Percentiles rank a stretch among this genome's conserved stretches.
Conservation (phyloP, 2,797 vertebrate genomes). For the Enteromius trimaculatus region DNA sequence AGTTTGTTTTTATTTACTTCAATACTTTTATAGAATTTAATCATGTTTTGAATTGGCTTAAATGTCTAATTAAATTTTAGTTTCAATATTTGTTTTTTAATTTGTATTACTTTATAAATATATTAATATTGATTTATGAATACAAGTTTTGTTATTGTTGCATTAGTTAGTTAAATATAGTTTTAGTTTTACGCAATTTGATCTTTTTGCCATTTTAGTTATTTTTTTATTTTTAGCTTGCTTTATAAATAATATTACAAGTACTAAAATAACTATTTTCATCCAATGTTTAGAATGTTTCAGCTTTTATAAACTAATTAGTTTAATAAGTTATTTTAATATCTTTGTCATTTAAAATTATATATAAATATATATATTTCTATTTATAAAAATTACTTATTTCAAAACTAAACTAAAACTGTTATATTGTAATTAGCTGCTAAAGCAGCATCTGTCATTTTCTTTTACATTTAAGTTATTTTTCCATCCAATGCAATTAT, state of each 20-base stretch:
- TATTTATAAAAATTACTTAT: too few species aligned
- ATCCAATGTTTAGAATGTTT: neutral
- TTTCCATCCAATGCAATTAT: too few species aligned
- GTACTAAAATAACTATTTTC: neutral
- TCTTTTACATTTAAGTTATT: neutral
- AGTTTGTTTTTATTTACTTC: neutral
- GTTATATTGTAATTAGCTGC: neutral
- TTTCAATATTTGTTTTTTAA: neutral
- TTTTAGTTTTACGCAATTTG: neutral
- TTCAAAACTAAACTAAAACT: neutral
- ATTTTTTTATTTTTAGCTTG: neutral
- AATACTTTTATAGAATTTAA: neutral
- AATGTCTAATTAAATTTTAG: neutral
- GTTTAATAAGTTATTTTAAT: neutral
- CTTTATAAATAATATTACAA: neutral
- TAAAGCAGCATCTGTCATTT: neutral
- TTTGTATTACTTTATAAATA: neutral
- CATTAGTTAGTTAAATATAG: too few species aligned
- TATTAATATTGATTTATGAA: neutral
- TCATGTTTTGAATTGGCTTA: neutral
- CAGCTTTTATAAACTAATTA: neutral
- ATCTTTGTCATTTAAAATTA: too few species aligned
- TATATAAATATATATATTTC: too few species aligned
- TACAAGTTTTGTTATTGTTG: too few species aligned
- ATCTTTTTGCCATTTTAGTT: neutral